A percentile compares a stretch with the other conserved stretches of the same genome.
Evolutionary conservation across 2,888 invertebrate genomes (phyloP).

Genomic region (Hyposoter dolosus): DNA sequence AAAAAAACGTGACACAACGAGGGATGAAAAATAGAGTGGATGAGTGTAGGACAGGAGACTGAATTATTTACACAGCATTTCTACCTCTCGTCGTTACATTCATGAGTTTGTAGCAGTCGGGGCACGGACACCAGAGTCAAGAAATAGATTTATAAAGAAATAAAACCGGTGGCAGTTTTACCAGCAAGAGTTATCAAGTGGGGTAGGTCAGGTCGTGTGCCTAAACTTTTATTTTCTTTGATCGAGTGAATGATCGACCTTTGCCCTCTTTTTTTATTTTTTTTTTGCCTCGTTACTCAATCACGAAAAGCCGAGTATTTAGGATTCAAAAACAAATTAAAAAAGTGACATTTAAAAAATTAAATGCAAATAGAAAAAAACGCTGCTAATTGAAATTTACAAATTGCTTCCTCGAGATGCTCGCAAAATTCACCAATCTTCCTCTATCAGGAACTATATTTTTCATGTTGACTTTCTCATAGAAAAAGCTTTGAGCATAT

Average conservation of each 20-base stretch:
- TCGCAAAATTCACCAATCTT: no score
- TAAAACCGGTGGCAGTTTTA: conserved; percentile 3
- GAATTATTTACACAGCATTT: conserved; percentile 32
- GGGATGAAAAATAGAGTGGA: neutral
- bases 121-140: conserved; percentile 15
- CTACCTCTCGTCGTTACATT: neutral
- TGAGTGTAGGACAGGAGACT: conserved; percentile 19
- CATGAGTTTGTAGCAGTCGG: neutral
- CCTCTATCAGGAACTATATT: no score
- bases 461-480: no score
- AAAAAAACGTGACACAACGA: conserved; percentile 16
- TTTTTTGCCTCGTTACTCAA: neutral
- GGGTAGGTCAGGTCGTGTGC: conserved; percentile 54
- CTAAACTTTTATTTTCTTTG: conserved; percentile 8
- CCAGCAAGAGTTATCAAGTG: conserved; percentile 23
- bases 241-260: conserved; percentile 26
- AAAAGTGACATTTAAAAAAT: neutral
- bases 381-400: no score
- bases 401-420: no score
- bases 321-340: neutral
- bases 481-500: no score
- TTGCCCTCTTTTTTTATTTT: conserved; percentile 17
- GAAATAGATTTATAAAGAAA: conserved; percentile 29
- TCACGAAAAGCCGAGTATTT: neutral
- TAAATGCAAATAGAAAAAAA: no score